Base-by-base conservation (phyloP, 2,888 invertebrate species). In the Tenthredo notha region DNA sequence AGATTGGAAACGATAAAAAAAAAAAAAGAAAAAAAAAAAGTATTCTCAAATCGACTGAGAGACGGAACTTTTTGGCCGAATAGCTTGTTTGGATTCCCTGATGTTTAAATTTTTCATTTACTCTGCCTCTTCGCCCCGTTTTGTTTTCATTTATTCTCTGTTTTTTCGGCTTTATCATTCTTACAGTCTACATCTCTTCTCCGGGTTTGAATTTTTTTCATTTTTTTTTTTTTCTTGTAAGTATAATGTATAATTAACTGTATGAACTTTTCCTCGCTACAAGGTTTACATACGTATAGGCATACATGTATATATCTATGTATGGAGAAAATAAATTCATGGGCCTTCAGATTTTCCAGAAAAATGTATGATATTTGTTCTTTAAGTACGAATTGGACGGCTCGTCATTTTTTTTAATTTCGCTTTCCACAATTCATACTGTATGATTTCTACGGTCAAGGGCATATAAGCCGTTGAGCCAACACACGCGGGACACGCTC, bases 381-480 rank as follows among this genome's bases (percentile, higher is more conserved):
- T 61, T 61, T 2, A 61, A 25, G 21, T 10, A 25, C 61, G 61
- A 1, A n/a, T n/a, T 61, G 25, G 25, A 61, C 12, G 25, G 25
- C 21, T 61, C 61, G 61, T 61, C 25, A 25, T 67, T 67, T 33
- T 33, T 67, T 29, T 67, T 33, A 6, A 15, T 67, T 10, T 18
- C 33, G 33, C 67, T 67, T 7, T 29, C 18, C 33, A 67, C 33
- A 67, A 67, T 67, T 67, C 33, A 33, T 67, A 33, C 67, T 18
- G 67, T 67, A 67, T 67, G 67, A 67, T 67, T 67, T 33, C 0
- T 18, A 67, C 67, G 33, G 67, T 67, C 67, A 67, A 67, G 67
- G 67, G 67, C 67, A 67, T 67, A 29, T 67, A 29, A 33, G 67
- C 67, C 67, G 29, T 18, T 25, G 33, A 33, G 67, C 29, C 67